A percentile compares a stretch with the other conserved stretches of the same genome.
Evolutionary conservation across 1,140 invertebrate species (phyloP).

Genomic region (Lucilia cuprina): DNA sequence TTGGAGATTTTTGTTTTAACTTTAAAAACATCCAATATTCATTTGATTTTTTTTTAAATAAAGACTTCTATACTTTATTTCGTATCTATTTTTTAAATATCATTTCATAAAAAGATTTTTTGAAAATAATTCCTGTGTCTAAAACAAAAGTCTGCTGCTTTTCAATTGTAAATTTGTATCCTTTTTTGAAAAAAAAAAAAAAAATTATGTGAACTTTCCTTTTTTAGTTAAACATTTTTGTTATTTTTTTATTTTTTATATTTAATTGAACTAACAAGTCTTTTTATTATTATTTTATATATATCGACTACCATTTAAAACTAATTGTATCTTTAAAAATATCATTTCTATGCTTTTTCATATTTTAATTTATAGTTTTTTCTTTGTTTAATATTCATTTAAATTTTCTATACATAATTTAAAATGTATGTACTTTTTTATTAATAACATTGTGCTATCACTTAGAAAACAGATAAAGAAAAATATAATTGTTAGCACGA

Average conservation of each 20-base stretch:
- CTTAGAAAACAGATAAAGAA: neutral
- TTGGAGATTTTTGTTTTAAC: too few species aligned
- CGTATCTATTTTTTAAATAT: too few species aligned
- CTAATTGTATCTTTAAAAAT: neutral
- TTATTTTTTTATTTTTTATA: neutral
- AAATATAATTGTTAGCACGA: conserved; percentile 4
- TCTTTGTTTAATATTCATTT: neutral
- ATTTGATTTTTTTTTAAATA: too few species aligned
- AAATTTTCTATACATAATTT: neutral
- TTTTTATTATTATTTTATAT: neutral
- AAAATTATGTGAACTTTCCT: neutral
- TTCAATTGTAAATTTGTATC: neutral
- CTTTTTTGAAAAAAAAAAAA: neutral
- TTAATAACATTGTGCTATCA: neutral
- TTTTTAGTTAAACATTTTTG: neutral
- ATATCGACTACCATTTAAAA: neutral
- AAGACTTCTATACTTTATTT: too few species aligned
- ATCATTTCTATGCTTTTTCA: neutral
- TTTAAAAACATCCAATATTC: too few species aligned
- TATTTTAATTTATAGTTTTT: neutral
- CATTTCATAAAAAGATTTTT: too few species aligned
- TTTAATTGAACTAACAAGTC: neutral
- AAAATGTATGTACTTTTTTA: neutral
- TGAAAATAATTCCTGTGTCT: neutral
- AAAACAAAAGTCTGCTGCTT: neutral